Evolutionary conservation across 1,140 invertebrate genomes (phyloP), one percentile per base, ranked within the genome.

Genomic region (Brachionus rubens): DNA sequence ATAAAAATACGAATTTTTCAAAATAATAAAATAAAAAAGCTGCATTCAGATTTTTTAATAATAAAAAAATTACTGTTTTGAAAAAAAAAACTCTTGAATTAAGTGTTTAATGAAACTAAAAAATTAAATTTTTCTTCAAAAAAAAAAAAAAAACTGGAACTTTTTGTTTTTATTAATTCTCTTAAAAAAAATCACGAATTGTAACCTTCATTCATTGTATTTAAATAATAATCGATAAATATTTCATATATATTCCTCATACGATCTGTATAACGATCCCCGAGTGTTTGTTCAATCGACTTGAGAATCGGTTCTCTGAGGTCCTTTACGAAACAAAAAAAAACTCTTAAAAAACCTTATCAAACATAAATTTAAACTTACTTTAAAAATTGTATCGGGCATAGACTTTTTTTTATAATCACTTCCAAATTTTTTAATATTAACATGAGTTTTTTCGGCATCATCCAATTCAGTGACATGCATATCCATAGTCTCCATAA

Each of bases 211-310:
- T 30, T 50, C 68, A 72, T 50, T 19, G 68, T 54, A 6, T 72
- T 72, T 19, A 72, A 21, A 30, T 40, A 50, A 54, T 72, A 72
- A 36, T 72, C 68, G 50, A 72, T 72, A 41, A 72, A 72, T 41
- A 72, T 54, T 72, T 72, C 68, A 41, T 72, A 72, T 50, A 72
- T 72, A 54, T 72, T 72, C 12, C 68, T 48, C 68, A 72, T 72
- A 9, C 68, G 68, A 28, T 72, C 68, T n/a, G 68, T 50, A 16
- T 72, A 72, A 19, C 68, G 68, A 24, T 72, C 68, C n/a, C 68
- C 68, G 10, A 72, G 24, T 48, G 46, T 72, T 72, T 72, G 68
- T n/a, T 72, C 68, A 12, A 54, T 24, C 6, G 68, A 36, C 14
- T 72, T 72, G 6, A 72, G 5, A 2, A 72, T n/a, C 19, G 68